Conservation (phyloP, 2,888 invertebrate species). For the Drosophila kuntzei region DNA sequence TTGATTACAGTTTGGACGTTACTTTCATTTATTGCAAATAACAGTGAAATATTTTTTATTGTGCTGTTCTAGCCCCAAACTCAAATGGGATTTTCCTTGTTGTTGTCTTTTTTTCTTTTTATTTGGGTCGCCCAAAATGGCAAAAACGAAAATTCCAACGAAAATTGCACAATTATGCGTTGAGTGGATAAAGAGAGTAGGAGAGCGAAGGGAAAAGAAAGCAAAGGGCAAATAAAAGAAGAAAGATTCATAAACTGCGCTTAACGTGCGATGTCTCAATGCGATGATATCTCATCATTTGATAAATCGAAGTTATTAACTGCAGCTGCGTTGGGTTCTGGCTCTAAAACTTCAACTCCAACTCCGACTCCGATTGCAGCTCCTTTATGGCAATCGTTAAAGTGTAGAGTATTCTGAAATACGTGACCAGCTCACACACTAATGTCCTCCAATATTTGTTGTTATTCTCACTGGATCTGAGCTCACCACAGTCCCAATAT, state of each 20-base stretch:
- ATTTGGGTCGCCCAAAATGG: constrained; percentile 24
- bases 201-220: neutral
- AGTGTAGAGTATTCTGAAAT: constrained; percentile 33
- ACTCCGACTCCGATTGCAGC: constrained; percentile 7
- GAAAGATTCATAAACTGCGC: constrained; percentile 33
- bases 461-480: constrained; percentile 38
- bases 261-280: constrained; percentile 32
- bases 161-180: constrained; percentile 65
- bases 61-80: constrained; percentile 40
- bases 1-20: constrained; percentile 79
- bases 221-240: constrained; percentile 1
- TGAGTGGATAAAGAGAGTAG: neutral
- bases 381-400: constrained; percentile 44
- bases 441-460: constrained; percentile 32
- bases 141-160: constrained; percentile 31
- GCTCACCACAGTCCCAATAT: constrained; percentile 3
- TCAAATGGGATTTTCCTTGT: constrained; percentile 28
- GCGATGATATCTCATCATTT: constrained; percentile 22
- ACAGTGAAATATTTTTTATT: constrained; percentile 76
- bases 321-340: constrained; percentile 59
- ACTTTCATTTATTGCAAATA: constrained; percentile 79
- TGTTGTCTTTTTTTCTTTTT: constrained; percentile 6
- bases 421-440: constrained; percentile 40
- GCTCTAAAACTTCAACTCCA: constrained; percentile 37
- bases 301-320: constrained; percentile 72